phyloP scores from a whole-genome alignment of 1,140 invertebrate species.

The Lordiphosa stackelbergi region DNA sequence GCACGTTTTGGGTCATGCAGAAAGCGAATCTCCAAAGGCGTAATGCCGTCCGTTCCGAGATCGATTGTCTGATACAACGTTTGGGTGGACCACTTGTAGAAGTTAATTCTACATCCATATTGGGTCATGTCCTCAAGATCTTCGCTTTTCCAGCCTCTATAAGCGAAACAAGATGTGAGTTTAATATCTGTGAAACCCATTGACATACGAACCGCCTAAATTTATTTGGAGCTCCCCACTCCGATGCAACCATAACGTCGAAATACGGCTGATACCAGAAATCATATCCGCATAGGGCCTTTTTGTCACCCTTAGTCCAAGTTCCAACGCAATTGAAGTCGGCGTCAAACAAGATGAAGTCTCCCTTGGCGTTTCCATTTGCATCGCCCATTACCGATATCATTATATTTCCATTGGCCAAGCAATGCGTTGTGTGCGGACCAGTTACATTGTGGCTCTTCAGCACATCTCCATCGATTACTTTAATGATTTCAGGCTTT shows the following conservation, averaged over 20 bases:
- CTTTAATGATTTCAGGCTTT: constrained; percentile 80
- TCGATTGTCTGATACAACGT: constrained; percentile 90
- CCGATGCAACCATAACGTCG: constrained; percentile 92
- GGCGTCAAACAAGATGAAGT: constrained; percentile 93
- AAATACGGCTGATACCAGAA: constrained; percentile 98
- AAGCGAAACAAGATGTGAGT: neutral
- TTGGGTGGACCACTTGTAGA: constrained; percentile 93
- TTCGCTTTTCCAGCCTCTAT: constrained; percentile 83
- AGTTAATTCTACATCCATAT: constrained; percentile 91
- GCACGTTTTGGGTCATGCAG: constrained; percentile 91
- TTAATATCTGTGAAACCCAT: neutral
- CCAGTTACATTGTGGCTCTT: constrained; percentile 84
- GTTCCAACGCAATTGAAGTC: constrained; percentile 83
- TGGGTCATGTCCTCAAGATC: constrained; percentile 81
- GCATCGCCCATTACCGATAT: constrained; percentile 94
- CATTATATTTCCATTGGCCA: constrained; percentile 94
- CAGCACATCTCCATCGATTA: constrained; percentile 86
- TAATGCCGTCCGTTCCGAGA: constrained; percentile 88
- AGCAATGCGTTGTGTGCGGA: constrained; percentile 96
- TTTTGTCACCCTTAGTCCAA: constrained; percentile 82
- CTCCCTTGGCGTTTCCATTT: constrained; percentile 88
- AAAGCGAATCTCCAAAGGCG: constrained; percentile 96
- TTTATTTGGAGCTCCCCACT: constrained; percentile 93
- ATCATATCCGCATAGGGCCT: constrained; percentile 86
- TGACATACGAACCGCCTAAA: constrained; percentile 81